Base-by-base conservation (phyloP, 2,888 invertebrate genomes). In the Elegia similella region DNA sequence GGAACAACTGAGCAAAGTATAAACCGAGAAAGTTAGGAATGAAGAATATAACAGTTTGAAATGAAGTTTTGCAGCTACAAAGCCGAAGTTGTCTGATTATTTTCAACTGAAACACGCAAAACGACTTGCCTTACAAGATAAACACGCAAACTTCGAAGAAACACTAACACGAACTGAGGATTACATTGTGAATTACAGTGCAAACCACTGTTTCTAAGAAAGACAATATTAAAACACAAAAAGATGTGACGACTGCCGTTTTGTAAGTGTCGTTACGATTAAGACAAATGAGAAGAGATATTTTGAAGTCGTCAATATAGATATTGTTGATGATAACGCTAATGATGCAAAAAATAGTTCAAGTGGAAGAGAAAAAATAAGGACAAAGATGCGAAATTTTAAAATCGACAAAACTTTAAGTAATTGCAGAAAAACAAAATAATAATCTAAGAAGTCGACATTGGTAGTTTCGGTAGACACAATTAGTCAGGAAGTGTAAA, bases 141-240 rank as follows among this genome's bases (percentile, higher is more conserved):
- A 81, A 83, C 86, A 86, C 79, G 86, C 84, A 60, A 85, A 84
- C 79, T 86, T 86, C 84, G 80, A 78, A 82, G 86, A 86, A 88
- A 81, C 72, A 69, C 72, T 72, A 70, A 80, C 82, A 82, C 78
- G 76, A 81, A 82, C 76, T 69, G 69, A 58, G 75, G 80, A 87
- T 86, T 85, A 86, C 79, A 76, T 75, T 76, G 73, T 73, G 65
- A 84, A 79, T 76, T 69, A 77, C 73, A 69, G 70, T 69, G 64
- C 70, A 64, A 61, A 68, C 67, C 63, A 71, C 65, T 67, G 66
- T 66, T 84, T 82, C 81, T 62, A 55, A 76, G 81, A 81, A 86
- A 64, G 61, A 68, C 66, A 73, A 76, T 74, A 75, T 75, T 72
- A 75, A 71, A 72, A 73, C 62, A 59, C 56, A 65, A 65, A 62